Conservation (phyloP, 2,113 vertebrate genomes). For the Hemibagrus wyckioides region DNA sequence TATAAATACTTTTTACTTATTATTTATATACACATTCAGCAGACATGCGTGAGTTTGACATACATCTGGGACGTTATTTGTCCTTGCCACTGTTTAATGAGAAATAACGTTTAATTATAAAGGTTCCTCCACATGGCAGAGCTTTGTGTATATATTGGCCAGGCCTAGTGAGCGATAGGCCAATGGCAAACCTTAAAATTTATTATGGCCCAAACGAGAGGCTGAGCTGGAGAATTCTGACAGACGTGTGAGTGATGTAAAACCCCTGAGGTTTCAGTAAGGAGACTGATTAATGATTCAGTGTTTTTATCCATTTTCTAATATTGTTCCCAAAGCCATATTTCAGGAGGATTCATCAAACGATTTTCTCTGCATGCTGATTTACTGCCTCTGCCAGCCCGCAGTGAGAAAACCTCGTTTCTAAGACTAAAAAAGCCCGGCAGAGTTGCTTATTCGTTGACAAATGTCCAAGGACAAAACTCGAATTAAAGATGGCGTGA, state of each 20-base stretch:
- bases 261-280: background rate
- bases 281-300: conserved; percentile 12
- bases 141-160: background rate
- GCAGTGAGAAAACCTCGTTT: background rate
- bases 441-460: background rate
- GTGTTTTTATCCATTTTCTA: background rate
- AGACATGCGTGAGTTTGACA: background rate
- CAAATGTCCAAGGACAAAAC: conserved; percentile 2
- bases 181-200: background rate
- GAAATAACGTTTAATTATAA: background rate
- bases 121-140: background rate
- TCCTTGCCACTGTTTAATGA: background rate
- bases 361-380: background rate
- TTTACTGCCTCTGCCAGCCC: background rate
- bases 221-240: background rate
- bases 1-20: background rate
- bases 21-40: background rate
- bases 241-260: background rate
- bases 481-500: conserved; percentile 29
- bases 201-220: background rate
- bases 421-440: background rate
- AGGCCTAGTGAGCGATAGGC: background rate
- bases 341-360: background rate
- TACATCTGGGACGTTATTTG: background rate
- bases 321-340: background rate